Evolutionary conservation across 2,797 vertebrate species (phyloP), one percentile per base, ranked within the genome.

Genomic region (Sciurus vulgaris): DNA sequence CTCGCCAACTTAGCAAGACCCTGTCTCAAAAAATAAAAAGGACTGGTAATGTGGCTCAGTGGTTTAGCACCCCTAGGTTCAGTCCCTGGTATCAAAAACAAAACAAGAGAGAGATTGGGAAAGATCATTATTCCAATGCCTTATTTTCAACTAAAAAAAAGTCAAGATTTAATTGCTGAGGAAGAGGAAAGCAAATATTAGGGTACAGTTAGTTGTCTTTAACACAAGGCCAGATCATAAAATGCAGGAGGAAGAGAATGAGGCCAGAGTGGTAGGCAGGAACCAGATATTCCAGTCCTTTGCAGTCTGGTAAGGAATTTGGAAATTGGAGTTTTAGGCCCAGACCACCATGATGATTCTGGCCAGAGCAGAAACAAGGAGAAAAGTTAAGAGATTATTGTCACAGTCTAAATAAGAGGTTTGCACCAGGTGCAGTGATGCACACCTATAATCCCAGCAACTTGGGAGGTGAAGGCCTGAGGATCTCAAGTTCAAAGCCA

Each of bases 91-190:
- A 61, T 22, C 59, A 59, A 26, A 59, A 26, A 22, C 7, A 59
- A 24, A 24, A 9, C 20, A 24, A 22, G 59, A 33, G 49, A 56
- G 49, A 56, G 38, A 5, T 82, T 44, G 63, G 73, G 44, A 89
- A 77, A 59, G 47, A 47, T 63, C 79, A 24, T 85, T 83, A 73
- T 94, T 93, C 49, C 35, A 13, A 56, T 47, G 18, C 59, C 18
- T 4, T 86, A 84, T 89, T 84, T 79, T 79, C 65, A 81, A 22
- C 65, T 69, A 49, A 89, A 76, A 90, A 73, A 73, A 26, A 69
- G 44, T 70, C 24, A 91, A 82, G 9, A 35, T 85, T 76, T 59
- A 89, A 81, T 94, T 81, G 59, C 67, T 74, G 56, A 89, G 61
- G 22, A 85, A 85, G 49, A 92, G 56, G 24, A 89, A 72, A 74